Percentiles rank a stretch among this genome's conserved stretches.
Conservation (phyloP, 2,797 vertebrate species). For the Halcyon smyrnensis region DNA sequence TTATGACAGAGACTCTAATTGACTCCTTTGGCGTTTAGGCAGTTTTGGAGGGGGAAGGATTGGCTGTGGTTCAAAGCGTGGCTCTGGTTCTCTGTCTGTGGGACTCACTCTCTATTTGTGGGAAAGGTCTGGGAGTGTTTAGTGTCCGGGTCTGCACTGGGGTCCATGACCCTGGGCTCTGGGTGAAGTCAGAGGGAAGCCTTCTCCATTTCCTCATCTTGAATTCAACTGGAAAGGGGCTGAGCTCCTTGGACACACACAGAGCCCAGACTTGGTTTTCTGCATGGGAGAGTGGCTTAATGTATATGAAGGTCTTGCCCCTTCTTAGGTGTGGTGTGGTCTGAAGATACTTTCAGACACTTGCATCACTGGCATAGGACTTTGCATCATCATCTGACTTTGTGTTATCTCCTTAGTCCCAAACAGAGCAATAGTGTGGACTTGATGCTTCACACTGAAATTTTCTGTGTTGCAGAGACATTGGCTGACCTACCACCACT, state of each 20-base stretch:
- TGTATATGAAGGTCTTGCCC: not conserved
- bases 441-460: not conserved
- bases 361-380: not conserved
- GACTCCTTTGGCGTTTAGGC: not conserved
- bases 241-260: not conserved
- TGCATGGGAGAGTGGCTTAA: not conserved
- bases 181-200: not conserved
- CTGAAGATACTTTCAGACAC: not conserved
- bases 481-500: not conserved
- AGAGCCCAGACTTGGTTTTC: not conserved
- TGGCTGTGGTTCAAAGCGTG: not conserved
- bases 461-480: not conserved
- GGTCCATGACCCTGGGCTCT: not conserved
- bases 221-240: not conserved
- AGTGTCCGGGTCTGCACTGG: not conserved
- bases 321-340: not conserved
- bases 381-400: not conserved
- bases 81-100: not conserved
- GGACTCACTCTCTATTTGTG: fast-evolving
- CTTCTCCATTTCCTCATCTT: not conserved
- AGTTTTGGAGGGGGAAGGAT: not conserved
- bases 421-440: not conserved
- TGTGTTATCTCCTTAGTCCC: not conserved
- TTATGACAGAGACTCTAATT: conserved; percentile 36
- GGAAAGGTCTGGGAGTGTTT: not conserved